Evolutionary conservation across 2,113 vertebrate genomes (phyloP), one percentile per base, ranked within the genome.

Genomic region (Platichthys stellatus): DNA sequence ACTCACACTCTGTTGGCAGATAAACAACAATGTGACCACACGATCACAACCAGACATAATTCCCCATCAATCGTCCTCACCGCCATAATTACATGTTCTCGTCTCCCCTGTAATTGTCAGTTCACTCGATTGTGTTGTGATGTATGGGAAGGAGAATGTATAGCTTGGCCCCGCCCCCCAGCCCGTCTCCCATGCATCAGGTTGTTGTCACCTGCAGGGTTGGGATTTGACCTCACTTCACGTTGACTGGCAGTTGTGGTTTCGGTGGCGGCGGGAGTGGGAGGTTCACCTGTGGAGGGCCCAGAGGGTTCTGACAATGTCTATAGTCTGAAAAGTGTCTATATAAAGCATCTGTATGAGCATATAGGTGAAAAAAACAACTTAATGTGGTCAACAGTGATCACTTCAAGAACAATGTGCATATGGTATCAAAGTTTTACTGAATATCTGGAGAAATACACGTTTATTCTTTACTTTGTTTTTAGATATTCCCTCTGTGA

Each of bases 91-190:
- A 72, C 5, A 58, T 69, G 79, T 80, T 92, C 40, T 65, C 54
- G 74, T 72, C 65, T 74, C 74, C 5, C 5, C 56, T 73, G 26
- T 90, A 91, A 93, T 88, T 88, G 85, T 89, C 80, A 82, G 70
- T 72, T 88, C 81, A 82, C 78, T 82, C 85, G 74, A 88, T 82
- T 89, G 82, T 87, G 82, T 93, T 87, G 75, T 81, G 78, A 83
- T 89, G 72, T 74, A 86, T 61, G 10, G 20, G 20, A 45, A 49
- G 53, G 38, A 73, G 78, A 73, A 87, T 73, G 76, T 88, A 88
- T 83, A 83, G 82, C 35, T 72, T 26, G 49, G 71, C 38, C 59
- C 76, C 72, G 20, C 63, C 88, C 31, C 31, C 61, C 28, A 15
- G 40, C 72, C 75, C 47, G 35, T 75, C 72, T 43, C 14, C 40